Evolutionary conservation across 1,140 invertebrate genomes (phyloP), one percentile per base, ranked within the genome.

Genomic region (Agrypnia vestita): DNA sequence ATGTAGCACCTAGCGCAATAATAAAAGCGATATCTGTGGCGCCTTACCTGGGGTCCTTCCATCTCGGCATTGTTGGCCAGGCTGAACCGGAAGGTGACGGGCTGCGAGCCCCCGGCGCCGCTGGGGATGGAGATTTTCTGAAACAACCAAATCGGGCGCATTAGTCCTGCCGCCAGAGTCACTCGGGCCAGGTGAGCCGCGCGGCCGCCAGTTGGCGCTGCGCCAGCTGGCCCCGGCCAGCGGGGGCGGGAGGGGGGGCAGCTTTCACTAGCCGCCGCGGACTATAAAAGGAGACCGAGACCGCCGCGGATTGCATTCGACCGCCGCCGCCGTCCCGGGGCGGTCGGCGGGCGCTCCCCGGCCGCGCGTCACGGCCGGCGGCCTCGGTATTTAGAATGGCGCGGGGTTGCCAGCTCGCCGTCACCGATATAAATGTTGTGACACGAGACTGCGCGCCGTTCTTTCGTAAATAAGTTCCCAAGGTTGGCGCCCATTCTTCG

Each of bases 111-210:
- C 8, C 71, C 71, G 85, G 90, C 89, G 86, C 91, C 88, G 81
- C 91, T 92, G 84, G 95, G 95, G 89, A 96, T 94, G 84, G 91
- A 92, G 85, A 96, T 91, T 90, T 93, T 92, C 95, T 94, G 91
- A 93, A 78, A 87, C 86, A 87, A 86, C 81, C 80, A 44, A 67
- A 35, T 35, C 6, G 6, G 25, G 25, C 6, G 6, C 25, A 35
- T 35, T 35, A 35, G 1, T 35, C 44, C 47, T 74, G 71, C 13
- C 56, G 71, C 13, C 21, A 25, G 15, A 17, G 67, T 51, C 12
- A n/a, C n/a, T n/a, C n/a, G n/a, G n/a, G n/a, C n/a, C n/a, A n/a
- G 19, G 59, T 25, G 51, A 3, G 21, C 49, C 8, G 25, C 4
- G 21, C 7, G 71, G 53, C 51, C 49, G 69, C 69, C 49, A 47